Percentiles rank a stretch among this genome's conserved stretches.
Conservation (phyloP, 2,888 invertebrate species). For the Notocelia uddmanniana region DNA sequence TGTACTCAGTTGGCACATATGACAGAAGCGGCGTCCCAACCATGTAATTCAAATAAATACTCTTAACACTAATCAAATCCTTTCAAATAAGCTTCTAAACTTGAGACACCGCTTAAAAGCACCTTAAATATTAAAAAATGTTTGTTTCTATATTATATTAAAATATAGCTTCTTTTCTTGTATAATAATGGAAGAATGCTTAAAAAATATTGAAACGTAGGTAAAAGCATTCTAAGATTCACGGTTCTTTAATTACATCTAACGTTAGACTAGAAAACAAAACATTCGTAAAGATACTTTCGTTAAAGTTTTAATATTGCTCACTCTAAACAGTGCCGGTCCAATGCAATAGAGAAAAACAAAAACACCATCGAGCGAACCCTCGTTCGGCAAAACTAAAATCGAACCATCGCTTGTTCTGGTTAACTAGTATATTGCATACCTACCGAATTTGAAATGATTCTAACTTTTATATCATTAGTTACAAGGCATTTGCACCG, state of each 20-base stretch:
- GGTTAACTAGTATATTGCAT: constrained; percentile 54
- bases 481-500: background rate
- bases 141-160: constrained; percentile 63
- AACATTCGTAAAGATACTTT: constrained; percentile 72
- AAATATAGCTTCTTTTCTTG: constrained; percentile 76
- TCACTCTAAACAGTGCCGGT: constrained; percentile 65
- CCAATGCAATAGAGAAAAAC: constrained; percentile 61
- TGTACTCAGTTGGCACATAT: constrained; percentile 75
- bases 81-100: constrained; percentile 67
- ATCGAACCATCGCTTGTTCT: constrained; percentile 68
- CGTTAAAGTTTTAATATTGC: constrained; percentile 64
- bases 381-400: constrained; percentile 63
- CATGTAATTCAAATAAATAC: constrained; percentile 68
- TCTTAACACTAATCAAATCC: constrained; percentile 78
- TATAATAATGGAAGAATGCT: constrained; percentile 75
- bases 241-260: constrained; percentile 62
- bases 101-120: constrained; percentile 73
- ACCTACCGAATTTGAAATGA: constrained; percentile 27
- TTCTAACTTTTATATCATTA: background rate
- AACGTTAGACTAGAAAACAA: constrained; percentile 82
- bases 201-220: constrained; percentile 68
- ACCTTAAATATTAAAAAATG: constrained; percentile 70
- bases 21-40: constrained; percentile 69
- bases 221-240: constrained; percentile 58
- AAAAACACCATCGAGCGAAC: constrained; percentile 65